A percentile compares a stretch with the other conserved stretches of the same genome.
Evolutionary conservation across 2,888 invertebrate species (phyloP).

Genomic region (Dryadula phaetusa): DNA sequence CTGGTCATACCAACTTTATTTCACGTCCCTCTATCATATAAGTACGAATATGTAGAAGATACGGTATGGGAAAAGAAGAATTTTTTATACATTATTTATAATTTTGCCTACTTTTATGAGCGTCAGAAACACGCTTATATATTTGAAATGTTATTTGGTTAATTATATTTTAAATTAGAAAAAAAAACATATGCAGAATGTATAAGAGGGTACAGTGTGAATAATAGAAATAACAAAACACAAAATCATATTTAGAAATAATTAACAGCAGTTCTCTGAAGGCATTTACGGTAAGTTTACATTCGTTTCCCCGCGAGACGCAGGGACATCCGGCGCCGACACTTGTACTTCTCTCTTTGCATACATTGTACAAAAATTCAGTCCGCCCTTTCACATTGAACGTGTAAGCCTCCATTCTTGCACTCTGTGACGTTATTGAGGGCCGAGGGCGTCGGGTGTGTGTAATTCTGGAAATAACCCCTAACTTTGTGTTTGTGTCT

Average conservation of each 20-base stretch:
- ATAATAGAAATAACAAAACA: too few species aligned
- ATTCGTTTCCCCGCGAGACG: not conserved
- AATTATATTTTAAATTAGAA: too few species aligned
- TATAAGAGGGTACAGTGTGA: too few species aligned
- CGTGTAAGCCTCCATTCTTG: conserved; percentile 2
- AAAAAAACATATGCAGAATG: too few species aligned
- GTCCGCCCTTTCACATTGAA: conserved; percentile 1
- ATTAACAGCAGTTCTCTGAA: not conserved
- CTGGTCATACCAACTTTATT: too few species aligned
- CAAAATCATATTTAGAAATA: not conserved
- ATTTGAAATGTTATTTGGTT: too few species aligned
- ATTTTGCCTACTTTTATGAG: too few species aligned
- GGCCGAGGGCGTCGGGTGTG: not conserved
- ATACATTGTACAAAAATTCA: not conserved
- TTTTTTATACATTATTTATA: too few species aligned
- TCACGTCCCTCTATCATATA: too few species aligned
- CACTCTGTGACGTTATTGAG: conserved; percentile 10
- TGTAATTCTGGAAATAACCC: not conserved
- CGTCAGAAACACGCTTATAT: too few species aligned
- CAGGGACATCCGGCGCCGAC: not conserved
- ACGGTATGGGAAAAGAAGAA: too few species aligned
- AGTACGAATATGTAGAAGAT: too few species aligned
- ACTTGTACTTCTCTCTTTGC: conserved; percentile 22
- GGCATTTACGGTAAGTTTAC: not conserved
- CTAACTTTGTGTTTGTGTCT: not conserved